phyloP scores from a whole-genome alignment of 2,797 vertebrate species.

The Distichodus sexfasciatus region DNA sequence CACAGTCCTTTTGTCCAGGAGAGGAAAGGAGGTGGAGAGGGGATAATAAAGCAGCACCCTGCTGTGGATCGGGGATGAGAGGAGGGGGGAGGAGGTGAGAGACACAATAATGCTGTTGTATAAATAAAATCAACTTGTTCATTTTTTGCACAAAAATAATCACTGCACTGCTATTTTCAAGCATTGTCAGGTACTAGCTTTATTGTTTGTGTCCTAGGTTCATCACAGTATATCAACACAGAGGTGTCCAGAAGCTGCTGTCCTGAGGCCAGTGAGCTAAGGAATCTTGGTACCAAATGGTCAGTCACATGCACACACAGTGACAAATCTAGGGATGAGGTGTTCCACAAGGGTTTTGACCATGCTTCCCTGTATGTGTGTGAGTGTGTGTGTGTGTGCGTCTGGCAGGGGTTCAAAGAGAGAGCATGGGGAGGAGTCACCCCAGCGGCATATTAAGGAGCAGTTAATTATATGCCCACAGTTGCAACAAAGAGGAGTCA shows the following conservation, averaged over 20 bases:
- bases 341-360: conserved; percentile 75
- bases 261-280: conserved; percentile 9
- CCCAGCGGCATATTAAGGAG: conserved; percentile 83
- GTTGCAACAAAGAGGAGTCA: conserved; percentile 74
- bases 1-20: conserved; percentile 51
- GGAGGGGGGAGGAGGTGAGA: conserved; percentile 24
- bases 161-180: too few relatives aligned
- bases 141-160: conserved; percentile 18
- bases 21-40: conserved; percentile 61
- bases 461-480: conserved; percentile 84
- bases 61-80: conserved; percentile 41
- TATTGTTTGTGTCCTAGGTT: too few relatives aligned
- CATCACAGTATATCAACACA: background rate
- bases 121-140: conserved; percentile 11
- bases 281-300: conserved; percentile 43
- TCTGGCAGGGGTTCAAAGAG: conserved; percentile 77
- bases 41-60: conserved; percentile 54
- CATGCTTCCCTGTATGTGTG: conserved; percentile 43
- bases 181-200: too few relatives aligned
- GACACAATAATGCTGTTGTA: conserved; percentile 6
- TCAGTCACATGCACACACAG: conserved; percentile 3
- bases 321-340: conserved; percentile 38
- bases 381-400: conserved; percentile 37
- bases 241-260: background rate
- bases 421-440: conserved; percentile 74